These are phyloP conservation scores for Zosterops borbonicus DNA, from an alignment of 2,113 vertebrate genomes.

Conservation along the genomic window DNA sequence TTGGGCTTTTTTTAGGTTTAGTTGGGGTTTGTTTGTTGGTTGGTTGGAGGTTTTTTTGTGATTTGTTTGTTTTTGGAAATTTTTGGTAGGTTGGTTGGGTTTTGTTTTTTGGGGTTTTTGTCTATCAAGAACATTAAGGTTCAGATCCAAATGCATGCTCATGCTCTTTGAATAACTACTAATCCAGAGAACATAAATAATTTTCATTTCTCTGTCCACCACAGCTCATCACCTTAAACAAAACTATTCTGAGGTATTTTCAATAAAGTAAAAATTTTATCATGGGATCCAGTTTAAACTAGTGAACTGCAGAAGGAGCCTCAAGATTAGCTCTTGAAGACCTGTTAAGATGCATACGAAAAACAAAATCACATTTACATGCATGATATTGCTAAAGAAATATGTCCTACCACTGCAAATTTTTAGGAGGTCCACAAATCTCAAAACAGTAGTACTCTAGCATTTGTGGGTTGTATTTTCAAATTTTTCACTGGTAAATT, in stretches of 20 bases:
- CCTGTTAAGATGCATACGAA: background rate
- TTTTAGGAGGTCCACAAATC: background rate
- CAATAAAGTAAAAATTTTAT: background rate
- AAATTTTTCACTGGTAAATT: background rate
- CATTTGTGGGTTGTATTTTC: background rate
- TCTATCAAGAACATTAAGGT: background rate
- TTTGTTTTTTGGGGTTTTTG: background rate
- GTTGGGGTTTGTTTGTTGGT: background rate
- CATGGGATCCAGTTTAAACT: background rate
- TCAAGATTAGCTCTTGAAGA: background rate
- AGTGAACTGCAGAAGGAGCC: background rate
- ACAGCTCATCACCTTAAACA: background rate
- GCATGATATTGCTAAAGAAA: background rate
- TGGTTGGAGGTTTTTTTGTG: background rate
- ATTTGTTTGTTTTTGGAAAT: too few species aligned
- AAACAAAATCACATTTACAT: background rate
- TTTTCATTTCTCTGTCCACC: background rate
- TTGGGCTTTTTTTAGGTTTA: background rate
- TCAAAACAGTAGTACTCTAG: background rate
- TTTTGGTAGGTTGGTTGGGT: background rate
- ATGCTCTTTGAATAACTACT: background rate
- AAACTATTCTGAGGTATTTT: background rate
- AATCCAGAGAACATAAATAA: background rate
- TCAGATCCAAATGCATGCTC: background rate
- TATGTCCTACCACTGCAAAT: background rate